Evolutionary conservation across 2,888 invertebrate genomes (phyloP), one percentile per base, ranked within the genome.

Genomic region (Panopea generosa): DNA sequence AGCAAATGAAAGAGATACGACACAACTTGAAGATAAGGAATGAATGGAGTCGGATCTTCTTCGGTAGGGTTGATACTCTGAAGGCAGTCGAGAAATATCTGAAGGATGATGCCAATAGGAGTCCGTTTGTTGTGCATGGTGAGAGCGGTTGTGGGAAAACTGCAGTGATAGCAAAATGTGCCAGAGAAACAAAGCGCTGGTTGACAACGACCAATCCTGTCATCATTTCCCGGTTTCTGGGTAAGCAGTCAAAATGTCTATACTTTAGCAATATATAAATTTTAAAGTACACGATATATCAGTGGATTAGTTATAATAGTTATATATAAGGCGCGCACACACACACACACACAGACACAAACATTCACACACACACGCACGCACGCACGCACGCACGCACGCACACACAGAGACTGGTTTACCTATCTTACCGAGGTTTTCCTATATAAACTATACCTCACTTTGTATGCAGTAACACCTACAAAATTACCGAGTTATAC

Each of bases 141-240:
- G 74, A 78, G 22, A 89, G 90, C 11, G 91, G 91, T n/a, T 82
- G 85, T 27, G 91, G 91, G 0, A 91, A 91, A 67, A 89, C 90
- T 4, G 84, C 90, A 0, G 33, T 91, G 22, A 87, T 90, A 79
- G 88, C 90, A 3, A 83, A 85, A 55, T 61, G 90, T 29, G 84
- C 84, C 0, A 53, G 81, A 16, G 57, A 77, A 40, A 69, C 81
- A 0, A 69, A 76, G 61, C 55, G 47, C 7, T 88, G 89, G 90
- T 61, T 84, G n/a, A 14, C 24, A 7, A 56, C 29, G 1, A 9
- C 61, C 16, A 70, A 82, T 6, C 84, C 86, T 29, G 86, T 84
- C 18, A 77, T 77, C 14, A 75, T 91, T 2, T 76, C 87, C 0
- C 77, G 91, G 6, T 91, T 90, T 74, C 65, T 90, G n/a, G 90